A percentile compares a stretch with the other conserved stretches of the same genome.
Conservation (phyloP, 2,113 vertebrate species). For the Rafetus swinhoei region DNA sequence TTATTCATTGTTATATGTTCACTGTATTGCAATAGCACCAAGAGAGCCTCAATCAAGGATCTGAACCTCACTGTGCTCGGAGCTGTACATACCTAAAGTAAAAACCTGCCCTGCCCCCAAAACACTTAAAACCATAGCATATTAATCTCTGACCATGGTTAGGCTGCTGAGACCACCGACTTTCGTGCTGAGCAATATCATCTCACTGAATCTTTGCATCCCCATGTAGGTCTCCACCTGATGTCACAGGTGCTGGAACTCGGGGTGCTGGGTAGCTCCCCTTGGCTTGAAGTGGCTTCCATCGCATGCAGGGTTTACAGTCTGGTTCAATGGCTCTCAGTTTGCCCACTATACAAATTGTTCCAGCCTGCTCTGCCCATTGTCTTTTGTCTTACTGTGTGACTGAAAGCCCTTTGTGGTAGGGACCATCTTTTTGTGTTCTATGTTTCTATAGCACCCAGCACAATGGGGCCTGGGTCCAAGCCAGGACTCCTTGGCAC, state of each 20-base stretch:
- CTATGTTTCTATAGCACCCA: not conserved
- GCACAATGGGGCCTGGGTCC: too few relatives aligned
- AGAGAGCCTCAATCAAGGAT: not conserved
- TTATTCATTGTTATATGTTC: slow-evolving; percentile 37
- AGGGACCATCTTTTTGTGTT: not conserved
- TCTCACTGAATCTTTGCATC: not conserved
- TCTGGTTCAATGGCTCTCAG: too few relatives aligned
- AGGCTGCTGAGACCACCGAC: not conserved
- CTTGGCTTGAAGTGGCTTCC: too few relatives aligned
- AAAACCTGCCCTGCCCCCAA: not conserved
- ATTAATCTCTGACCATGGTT: not conserved
- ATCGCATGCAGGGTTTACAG: too few relatives aligned
- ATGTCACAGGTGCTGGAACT: too few relatives aligned
- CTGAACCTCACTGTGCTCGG: not conserved
- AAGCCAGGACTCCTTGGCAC: not conserved
- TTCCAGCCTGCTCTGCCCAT: too few relatives aligned
- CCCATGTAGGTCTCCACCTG: not conserved
- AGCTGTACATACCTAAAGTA: not conserved
- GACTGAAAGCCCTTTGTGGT: not conserved
- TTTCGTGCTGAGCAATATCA: not conserved
- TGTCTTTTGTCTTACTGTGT: not conserved
- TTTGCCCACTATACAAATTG: too few relatives aligned
- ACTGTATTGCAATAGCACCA: not conserved
- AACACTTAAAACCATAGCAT: not conserved
- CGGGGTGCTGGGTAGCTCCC: too few relatives aligned